Base-by-base conservation (phyloP, 2,888 invertebrate species). In the Scrobipalpa atriplicella region DNA sequence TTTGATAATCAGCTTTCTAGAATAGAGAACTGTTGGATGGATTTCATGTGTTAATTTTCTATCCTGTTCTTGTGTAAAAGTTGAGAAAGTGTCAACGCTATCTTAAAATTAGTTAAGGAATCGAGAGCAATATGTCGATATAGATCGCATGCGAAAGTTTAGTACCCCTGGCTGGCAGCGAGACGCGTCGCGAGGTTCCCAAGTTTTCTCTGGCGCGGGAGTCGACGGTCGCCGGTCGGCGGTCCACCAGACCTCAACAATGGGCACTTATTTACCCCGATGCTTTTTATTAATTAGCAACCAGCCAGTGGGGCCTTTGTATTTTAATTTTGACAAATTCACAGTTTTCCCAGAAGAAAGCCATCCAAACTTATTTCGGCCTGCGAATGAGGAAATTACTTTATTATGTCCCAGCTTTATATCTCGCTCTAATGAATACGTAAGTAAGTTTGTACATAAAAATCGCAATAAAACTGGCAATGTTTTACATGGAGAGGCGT, bases 291-390 rank as follows among this genome's bases (percentile, higher is more conserved):
- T 87, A 88, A 87, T 89, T 87, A 84, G 81, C 76, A 75, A 75
- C 78, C 79, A 75, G 75, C 76, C 73, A 76, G 75, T 81, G 76
- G 76, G 77, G 83, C 78, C 85, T 89, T 89, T 89, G 88, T 89
- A 88, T 90, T 89, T 85, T 87, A 87, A 89, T 89, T 85, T 88
- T 84, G 80, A 87, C 84, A 84, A 88, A 87, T 86, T 86, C 85
- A 75, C 82, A 83, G 74, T 77, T 85, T 86, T 87, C 88, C 76
- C 80, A 82, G 83, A 83, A 86, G 78, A 75, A 74, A 72, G 71
- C 68, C 66, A 61, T 65, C 60, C 56, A 68, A 68, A 64, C 64
- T 51, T 19, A 52, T 62, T 64, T 61, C n/a, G 41, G 61, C 60
- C 47, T 60, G 68, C 68, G 69, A 71, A 76, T 73, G 73, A 73